Conservation (phyloP, 2,888 invertebrate species). For the Cabera pusaria region DNA sequence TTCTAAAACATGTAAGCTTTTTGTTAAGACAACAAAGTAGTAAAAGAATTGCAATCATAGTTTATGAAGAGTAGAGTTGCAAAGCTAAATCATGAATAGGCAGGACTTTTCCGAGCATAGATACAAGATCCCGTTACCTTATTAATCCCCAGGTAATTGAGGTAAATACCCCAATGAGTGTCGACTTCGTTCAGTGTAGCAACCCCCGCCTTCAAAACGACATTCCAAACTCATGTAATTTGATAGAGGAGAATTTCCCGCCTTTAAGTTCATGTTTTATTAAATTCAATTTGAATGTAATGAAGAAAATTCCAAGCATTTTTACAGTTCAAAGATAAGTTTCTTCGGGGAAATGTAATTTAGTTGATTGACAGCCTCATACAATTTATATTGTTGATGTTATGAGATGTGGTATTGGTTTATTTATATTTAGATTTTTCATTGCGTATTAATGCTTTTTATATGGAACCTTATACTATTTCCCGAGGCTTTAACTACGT, state of each 20-base stretch:
- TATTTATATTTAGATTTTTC: too few relatives aligned
- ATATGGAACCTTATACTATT: too few relatives aligned
- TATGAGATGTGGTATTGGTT: constrained; percentile 14
- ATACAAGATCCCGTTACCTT: constrained; percentile 19
- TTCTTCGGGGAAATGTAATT: constrained; percentile 23
- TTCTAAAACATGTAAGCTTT: too few relatives aligned
- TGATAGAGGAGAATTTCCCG: constrained; percentile 13
- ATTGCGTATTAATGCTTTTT: too few relatives aligned
- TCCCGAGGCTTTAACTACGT: too few relatives aligned
- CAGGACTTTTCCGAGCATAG: too few relatives aligned
- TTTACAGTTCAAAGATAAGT: constrained; percentile 21
- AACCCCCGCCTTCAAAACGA: constrained; percentile 6
- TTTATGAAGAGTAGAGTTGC: too few relatives aligned
- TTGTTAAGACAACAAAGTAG: too few relatives aligned
- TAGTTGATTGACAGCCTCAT: constrained; percentile 16
- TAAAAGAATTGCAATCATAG: too few relatives aligned
- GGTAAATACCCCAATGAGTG: constrained; percentile 17
- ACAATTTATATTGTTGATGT: constrained; percentile 19
- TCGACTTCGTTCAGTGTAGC: constrained; percentile 12
- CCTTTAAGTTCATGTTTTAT: constrained; percentile 20
- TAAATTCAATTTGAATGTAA: constrained; percentile 24
- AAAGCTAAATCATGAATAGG: too few relatives aligned
- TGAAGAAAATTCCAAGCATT: constrained; percentile 24
- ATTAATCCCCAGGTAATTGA: constrained; percentile 21
- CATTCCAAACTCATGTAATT: constrained; percentile 22